Base-by-base conservation (phyloP, 1,140 invertebrate genomes). In the Telenomus remus region DNA sequence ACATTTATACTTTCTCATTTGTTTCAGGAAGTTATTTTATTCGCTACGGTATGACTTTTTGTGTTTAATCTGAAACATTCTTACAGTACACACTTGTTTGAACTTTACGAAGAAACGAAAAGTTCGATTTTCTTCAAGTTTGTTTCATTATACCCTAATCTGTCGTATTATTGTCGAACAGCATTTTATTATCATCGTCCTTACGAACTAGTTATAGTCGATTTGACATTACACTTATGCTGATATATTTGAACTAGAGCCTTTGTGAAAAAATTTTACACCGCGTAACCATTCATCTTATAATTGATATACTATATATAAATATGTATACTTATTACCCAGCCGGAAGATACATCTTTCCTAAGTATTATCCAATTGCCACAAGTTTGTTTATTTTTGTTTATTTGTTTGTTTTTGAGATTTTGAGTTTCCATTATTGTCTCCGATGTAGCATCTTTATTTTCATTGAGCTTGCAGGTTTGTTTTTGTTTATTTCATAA, bases 81-180 rank as follows among this genome's bases (percentile, higher is more conserved):
- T 10, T 37, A 34, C 44, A 43, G 43, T 76, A 75, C 44, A 56
- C 72, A 80, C 61, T 51, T 39, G n/a, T 75, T 50, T 76, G 76
- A 79, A 74, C 79, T 66, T 49, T 69, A 61, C 77, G 76, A 77
- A 47, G 79, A 81, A 80, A 75, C 57, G 59, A 69, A 65, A 68
- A 54, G 44, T 75, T 76, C 59, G 64, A 65, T 71, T 72, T 65
- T 74, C 61, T 66, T 79, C 69, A 65, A 27, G 19, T 27, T 27
- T 27, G 46, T 66, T 60, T 65, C 11, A 50, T 63, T 74, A 48
- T 61, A 49, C 57, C 39, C 69, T 78, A 78, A 71, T 33, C 77
- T 85, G 82, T 63, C 69, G 69, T 80, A 82, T 88, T 88, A 87
- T 87, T 88, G 87, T 88, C 87, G 81, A 86, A 88, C 87, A 87